A percentile compares a stretch with the other conserved stretches of the same genome.
Conservation (phyloP, 2,888 invertebrate species). For the Galerucella nymphaeae region DNA sequence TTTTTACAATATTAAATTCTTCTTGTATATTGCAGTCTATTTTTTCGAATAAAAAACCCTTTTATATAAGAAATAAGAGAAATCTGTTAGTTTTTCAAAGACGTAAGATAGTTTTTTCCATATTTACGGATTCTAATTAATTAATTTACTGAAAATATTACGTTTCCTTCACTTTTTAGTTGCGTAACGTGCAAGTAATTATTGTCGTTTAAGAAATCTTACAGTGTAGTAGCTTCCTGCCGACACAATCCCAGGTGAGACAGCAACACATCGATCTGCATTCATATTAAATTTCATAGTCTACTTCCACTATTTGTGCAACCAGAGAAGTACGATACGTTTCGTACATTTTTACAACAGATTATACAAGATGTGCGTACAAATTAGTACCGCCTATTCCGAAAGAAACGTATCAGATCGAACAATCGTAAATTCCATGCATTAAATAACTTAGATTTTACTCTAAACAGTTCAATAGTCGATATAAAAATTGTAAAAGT, state of each 20-base stretch:
- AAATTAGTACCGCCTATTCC: neutral
- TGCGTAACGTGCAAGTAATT: neutral
- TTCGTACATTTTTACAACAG: slow-evolving; percentile 1
- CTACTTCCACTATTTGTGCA: slow-evolving; percentile 5
- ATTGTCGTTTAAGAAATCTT: slow-evolving; percentile 6
- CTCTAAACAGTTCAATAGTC: neutral
- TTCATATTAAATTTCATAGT: slow-evolving; percentile 2
- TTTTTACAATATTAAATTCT: too few relatives aligned
- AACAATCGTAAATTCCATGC: neutral
- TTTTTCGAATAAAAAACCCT: too few relatives aligned
- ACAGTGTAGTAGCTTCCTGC: slow-evolving; percentile 7
- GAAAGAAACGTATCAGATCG: neutral
- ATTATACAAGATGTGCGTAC: neutral
- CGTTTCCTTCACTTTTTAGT: neutral
- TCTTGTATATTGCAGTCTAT: too few relatives aligned
- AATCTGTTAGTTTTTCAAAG: neutral
- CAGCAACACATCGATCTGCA: neutral
- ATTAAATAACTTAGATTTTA: neutral
- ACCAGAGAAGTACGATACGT: slow-evolving; percentile 2
- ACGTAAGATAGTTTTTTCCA: neutral
- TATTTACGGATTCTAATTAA: neutral
- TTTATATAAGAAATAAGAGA: neutral
- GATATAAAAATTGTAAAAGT: too few relatives aligned
- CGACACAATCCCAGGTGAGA: slow-evolving; percentile 4
- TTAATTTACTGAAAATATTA: neutral